Base-by-base conservation (phyloP, 2,888 invertebrate species). In the Alloscopus bannaensis region DNA sequence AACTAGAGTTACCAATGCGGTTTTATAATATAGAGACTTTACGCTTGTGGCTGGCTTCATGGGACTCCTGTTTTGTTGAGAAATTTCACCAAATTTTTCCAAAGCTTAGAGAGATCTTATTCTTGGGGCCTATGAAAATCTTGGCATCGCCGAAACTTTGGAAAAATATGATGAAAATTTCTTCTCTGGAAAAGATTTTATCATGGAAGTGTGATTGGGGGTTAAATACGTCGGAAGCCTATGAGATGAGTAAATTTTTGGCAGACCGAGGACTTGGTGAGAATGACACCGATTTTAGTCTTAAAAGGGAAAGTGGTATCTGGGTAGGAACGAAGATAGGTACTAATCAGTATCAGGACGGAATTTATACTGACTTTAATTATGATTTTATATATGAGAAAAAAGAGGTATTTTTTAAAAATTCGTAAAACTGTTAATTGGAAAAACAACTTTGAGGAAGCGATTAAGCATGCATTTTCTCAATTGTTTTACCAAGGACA, bases 51-150 rank as follows among this genome's bases (percentile, higher is more conserved):
- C 28, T 50, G 18, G 55, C 66, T 50, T 50, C 64, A 0, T 81
- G 81, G 81, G 60, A 69, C 13, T 6, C 36, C 2, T 16, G n/a
- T 24, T 81, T 81, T 50, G 81, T 78, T 40, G 69, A 73, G 16
- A 72, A 47, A 8, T 62, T 81, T 29, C 71, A 66, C 28, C 24
- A 40, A 1, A 57, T 55, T 4, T 81, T 81, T 29, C 81, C 81
- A 2, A 69, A 52, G 24, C 47, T 81, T 2, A 52, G 65, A 26
- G 62, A 69, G 20, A 36, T 73, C 8, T 45, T 13, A 8, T 55
- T 81, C 18, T 4, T 81, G 16, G 77, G 80, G 11, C 55, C 26
- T 42, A 64, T 47, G 40, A 64, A 31, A 26, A n/a, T n/a, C n/a
- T n/a, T n/a, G 3, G 47, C 20, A 1, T 70, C 65, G 0, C 16